phyloP scores from a whole-genome alignment of 2,113 vertebrate genomes.

The Nibea coibor region DNA sequence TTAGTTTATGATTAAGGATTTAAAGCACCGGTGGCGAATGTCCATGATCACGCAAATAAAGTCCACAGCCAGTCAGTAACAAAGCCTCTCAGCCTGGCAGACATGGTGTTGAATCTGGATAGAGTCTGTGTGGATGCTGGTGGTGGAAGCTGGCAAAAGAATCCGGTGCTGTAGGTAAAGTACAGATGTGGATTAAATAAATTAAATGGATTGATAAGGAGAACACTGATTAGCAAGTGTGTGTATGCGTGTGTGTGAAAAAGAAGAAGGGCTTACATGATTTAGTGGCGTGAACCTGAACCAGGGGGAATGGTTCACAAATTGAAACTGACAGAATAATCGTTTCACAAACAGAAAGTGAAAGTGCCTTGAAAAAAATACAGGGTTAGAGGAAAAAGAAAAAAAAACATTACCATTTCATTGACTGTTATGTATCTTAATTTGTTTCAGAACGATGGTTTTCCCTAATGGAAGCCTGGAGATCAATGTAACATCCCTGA shows the following conservation, averaged over 20 bases:
- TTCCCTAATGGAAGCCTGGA: constrained; percentile 94
- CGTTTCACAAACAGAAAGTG: neutral
- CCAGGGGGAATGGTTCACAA: neutral
- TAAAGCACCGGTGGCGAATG: neutral
- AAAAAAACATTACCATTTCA: neutral
- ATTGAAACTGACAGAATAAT: neutral
- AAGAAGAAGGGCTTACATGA: neutral
- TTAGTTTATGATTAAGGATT: neutral
- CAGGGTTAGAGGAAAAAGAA: neutral
- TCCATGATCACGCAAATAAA: neutral
- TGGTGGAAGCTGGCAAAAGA: constrained; percentile 6
- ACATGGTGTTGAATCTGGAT: constrained; percentile 17
- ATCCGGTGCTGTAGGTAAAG: constrained; percentile 8
- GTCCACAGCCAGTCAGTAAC: constrained; percentile 1
- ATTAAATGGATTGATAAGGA: constrained; percentile 12
- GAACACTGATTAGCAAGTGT: constrained; percentile 18
- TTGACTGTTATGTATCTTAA: neutral
- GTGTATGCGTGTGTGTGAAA: neutral
- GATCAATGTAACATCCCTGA: constrained; percentile 81
- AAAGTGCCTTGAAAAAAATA: neutral
- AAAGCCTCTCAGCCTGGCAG: constrained; percentile 3
- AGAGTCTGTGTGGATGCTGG: constrained; percentile 9
- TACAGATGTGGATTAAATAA: neutral
- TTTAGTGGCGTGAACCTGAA: neutral
- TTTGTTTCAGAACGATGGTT: constrained; percentile 82